Evolutionary conservation across 2,797 vertebrate genomes (phyloP), one percentile per base, ranked within the genome.

Genomic region (Enteromius mattozi): DNA sequence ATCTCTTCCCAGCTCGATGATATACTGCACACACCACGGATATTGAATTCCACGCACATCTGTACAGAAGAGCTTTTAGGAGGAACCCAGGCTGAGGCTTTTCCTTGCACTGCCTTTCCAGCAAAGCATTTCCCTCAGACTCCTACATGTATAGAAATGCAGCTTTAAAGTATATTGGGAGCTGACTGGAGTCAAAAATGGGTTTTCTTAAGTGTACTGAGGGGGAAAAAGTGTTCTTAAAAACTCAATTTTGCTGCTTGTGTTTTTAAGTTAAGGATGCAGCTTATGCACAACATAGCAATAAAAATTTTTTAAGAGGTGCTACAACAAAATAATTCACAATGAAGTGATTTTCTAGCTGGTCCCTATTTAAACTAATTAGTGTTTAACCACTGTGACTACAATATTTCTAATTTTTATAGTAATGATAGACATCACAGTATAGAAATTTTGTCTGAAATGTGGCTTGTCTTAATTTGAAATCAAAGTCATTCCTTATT

Each of bases 41-140:
- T 77, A 78, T 24, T 78, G 24, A 84, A 84, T 84, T 84, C 75
- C 49, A 78, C 17, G 65, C 51, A 84, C 82, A 84, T 77, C 82
- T 84, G 82, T 78, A 76, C 42, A 75, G 70, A 75, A n/a, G 42
- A 82, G 80, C 69, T 74, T 74, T 82, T 63, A 82, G 72, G 69
- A 49, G 14, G 30, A 63, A 33, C 37, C 7, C 19, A 63, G 27
- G 40, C 37, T 74, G 51, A 72, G 19, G 56, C 19, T 42, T 74
- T 82, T 35, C 70, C 63, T 63, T 37, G 54, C 24, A 81, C 35
- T 42, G 37, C 54, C 3, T 66, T 49, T 79, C 27, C 3, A 1
- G n/a, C 33, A 69, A 80, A 80, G 35, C 49, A 49, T 40, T 37
- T 70, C 2, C 30, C 66, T 40, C 24, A 74, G 42, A 45, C 61